These are phyloP conservation scores for Cynoglossus semilaevis DNA, from an alignment of 2,113 vertebrate species.

Conservation along the genomic window DNA sequence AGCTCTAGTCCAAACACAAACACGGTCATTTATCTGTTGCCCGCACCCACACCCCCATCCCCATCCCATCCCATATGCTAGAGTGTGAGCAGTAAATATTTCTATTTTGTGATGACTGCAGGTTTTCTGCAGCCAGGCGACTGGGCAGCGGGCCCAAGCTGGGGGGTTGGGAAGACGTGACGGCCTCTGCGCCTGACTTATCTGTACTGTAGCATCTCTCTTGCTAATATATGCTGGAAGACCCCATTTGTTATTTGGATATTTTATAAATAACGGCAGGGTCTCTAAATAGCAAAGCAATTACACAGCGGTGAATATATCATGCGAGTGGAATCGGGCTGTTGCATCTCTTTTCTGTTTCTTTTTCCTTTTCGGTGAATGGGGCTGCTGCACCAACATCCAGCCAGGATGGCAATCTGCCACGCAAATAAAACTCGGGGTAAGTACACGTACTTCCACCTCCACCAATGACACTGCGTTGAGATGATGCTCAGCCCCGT, in stretches of 20 bases:
- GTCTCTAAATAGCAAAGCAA: constrained; percentile 67
- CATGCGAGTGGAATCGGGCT: constrained; percentile 55
- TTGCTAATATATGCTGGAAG: constrained; percentile 68
- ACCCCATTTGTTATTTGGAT: constrained; percentile 72
- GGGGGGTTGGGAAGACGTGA: constrained; percentile 26
- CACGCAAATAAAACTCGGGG: too few species aligned
- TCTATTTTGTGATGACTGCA: constrained; percentile 79
- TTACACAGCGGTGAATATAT: constrained; percentile 68
- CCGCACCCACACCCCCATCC: constrained; percentile 36
- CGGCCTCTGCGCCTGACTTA: constrained; percentile 59
- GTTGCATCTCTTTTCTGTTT: too few species aligned
- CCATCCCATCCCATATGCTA: constrained; percentile 45
- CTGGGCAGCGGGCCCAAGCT: constrained; percentile 62
- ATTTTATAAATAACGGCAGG: constrained; percentile 73
- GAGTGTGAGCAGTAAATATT: constrained; percentile 74
- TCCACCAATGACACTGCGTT: too few species aligned
- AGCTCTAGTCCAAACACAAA: constrained; percentile 64
- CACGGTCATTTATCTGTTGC: constrained; percentile 69
- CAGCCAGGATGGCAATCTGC: too few species aligned
- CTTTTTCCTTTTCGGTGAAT: too few species aligned
- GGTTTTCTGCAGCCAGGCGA: constrained; percentile 70
- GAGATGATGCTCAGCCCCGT: too few species aligned
- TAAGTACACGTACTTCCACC: too few species aligned
- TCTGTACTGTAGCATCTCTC: constrained; percentile 69
- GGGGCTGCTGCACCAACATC: too few species aligned